phyloP scores from a whole-genome alignment of 2,797 vertebrate genomes.

The Gambusia yucatana region DNA sequence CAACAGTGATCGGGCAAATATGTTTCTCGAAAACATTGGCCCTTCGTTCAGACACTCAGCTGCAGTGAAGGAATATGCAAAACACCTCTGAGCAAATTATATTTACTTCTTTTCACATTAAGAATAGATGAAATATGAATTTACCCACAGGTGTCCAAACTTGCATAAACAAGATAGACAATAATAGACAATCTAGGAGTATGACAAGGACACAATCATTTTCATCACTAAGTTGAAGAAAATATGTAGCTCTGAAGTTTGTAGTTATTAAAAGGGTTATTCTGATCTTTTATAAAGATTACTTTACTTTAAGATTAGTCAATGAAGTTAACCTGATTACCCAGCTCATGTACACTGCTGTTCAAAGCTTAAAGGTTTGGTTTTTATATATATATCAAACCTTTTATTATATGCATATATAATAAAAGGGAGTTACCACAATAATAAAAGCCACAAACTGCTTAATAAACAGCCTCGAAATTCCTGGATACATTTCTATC shows the following conservation, averaged over 20 bases:
- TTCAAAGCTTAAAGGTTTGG: neutral
- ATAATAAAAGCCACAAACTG: neutral
- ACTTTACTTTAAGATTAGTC: slow-evolving; percentile 18
- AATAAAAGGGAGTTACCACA: neutral
- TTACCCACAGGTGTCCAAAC: slow-evolving; percentile 24
- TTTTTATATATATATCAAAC: neutral
- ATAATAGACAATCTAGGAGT: slow-evolving; percentile 6
- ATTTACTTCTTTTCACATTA: slow-evolving; percentile 9
- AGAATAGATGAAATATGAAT: slow-evolving; percentile 19
- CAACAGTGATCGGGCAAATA: slow-evolving; percentile 45
- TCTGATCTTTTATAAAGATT: slow-evolving; percentile 18
- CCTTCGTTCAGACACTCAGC: slow-evolving; percentile 24
- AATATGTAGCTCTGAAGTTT: slow-evolving; percentile 14
- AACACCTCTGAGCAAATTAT: slow-evolving; percentile 26
- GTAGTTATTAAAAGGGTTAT: slow-evolving; percentile 20
- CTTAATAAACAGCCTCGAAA: neutral
- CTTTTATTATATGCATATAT: neutral
- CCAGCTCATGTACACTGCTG: neutral
- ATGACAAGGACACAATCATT: slow-evolving; percentile 16
- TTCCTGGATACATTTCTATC: neutral
- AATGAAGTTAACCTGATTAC: neutral
- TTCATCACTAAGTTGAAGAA: slow-evolving; percentile 28
- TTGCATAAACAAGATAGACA: slow-evolving; percentile 22
- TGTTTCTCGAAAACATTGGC: slow-evolving; percentile 28
- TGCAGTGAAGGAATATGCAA: slow-evolving; percentile 33